Evolutionary conservation across 2,888 invertebrate genomes (phyloP).

Genomic region (Chirona hameri): DNA sequence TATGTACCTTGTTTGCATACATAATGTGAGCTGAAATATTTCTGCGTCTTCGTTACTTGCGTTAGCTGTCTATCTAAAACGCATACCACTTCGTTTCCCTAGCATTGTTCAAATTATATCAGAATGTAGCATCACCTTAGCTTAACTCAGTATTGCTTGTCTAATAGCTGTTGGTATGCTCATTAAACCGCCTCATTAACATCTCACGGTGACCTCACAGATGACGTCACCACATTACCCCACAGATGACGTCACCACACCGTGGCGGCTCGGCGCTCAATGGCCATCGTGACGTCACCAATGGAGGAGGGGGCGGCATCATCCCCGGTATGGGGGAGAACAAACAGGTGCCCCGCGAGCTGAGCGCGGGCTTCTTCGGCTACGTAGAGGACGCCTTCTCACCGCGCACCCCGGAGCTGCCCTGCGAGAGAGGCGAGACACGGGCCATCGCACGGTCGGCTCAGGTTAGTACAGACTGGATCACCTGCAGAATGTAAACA

Average conservation of each 20-base stretch:
- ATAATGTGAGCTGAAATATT: too few species aligned
- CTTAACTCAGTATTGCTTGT: too few species aligned
- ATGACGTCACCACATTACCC: background rate
- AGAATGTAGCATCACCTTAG: too few species aligned
- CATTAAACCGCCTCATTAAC: too few species aligned
- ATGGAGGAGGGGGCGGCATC: constrained; percentile 38
- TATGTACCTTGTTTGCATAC: too few species aligned
- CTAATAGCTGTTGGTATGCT: too few species aligned
- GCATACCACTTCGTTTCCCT: too few species aligned
- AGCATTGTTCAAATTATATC: too few species aligned
- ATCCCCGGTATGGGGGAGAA: constrained; percentile 43
- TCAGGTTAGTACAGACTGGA: background rate
- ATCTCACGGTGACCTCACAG: background rate
- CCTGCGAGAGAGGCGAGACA: constrained; percentile 40
- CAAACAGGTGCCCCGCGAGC: constrained; percentile 41
- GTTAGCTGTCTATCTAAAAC: too few species aligned
- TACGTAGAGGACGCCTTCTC: constrained; percentile 43
- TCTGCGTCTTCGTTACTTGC: too few species aligned
- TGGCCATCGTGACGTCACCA: constrained; percentile 31
- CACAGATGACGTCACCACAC: background rate
- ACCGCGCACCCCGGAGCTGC: constrained; percentile 42
- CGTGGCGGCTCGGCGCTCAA: background rate
- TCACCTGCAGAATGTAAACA: too few species aligned
- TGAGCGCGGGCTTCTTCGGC: constrained; percentile 45
- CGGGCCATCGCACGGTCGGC: constrained; percentile 3